phyloP scores from a whole-genome alignment of 2,888 invertebrate genomes.

The Philopedon plagiatum region DNA sequence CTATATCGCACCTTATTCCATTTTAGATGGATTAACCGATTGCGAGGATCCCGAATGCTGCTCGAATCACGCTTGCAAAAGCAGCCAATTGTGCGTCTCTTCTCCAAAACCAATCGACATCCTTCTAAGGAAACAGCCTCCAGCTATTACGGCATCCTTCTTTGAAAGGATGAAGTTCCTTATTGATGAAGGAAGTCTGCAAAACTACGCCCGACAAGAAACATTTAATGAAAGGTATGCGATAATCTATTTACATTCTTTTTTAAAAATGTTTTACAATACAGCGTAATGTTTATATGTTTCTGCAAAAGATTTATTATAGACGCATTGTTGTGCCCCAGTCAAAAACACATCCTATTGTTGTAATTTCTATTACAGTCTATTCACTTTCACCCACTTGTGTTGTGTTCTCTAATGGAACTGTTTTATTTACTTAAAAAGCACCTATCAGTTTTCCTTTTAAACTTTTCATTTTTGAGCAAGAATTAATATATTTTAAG shows the following conservation, averaged over 20 bases:
- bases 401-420: conserved; percentile 28
- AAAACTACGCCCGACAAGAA: conserved; percentile 95
- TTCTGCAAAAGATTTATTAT: conserved; percentile 57
- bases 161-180: conserved; percentile 98
- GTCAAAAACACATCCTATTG: conserved; percentile 70
- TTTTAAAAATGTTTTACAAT: conserved; percentile 35
- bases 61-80: conserved; percentile 83
- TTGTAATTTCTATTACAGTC: conserved; percentile 60
- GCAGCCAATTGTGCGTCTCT: conserved; percentile 92
- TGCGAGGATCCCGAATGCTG: conserved; percentile 99
- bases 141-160: conserved; percentile 97
- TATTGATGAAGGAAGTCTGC: conserved; percentile 97
- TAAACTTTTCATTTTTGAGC: conserved; percentile 22
- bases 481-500: conserved; percentile 10
- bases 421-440: conserved; percentile 36
- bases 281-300: conserved; percentile 58
- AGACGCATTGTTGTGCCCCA: conserved; percentile 87
- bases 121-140: conserved; percentile 94
- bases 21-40: conserved; percentile 93
- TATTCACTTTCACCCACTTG: conserved; percentile 58
- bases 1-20: conserved; percentile 15
- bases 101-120: conserved; percentile 97
- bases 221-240: conserved; percentile 97
- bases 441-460: conserved; percentile 39
- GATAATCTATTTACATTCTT: conserved; percentile 23